phyloP scores from a whole-genome alignment of 35 echinoderm and acorn worm species.

The Acanthaster planci region DNA sequence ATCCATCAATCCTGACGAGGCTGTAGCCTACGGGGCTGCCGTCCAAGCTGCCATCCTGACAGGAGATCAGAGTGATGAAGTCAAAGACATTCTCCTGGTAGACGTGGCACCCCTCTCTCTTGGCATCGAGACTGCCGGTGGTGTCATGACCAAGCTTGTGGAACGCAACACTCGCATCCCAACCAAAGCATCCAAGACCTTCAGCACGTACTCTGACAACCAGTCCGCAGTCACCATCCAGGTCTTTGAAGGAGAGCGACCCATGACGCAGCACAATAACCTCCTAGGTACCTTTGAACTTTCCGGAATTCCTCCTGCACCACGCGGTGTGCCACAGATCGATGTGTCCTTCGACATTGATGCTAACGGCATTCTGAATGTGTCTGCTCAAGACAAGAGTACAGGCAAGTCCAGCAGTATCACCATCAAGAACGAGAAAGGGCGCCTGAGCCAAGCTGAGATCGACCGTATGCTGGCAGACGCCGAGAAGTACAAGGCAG shows the following conservation, averaged over 20 bases:
- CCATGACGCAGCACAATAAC: slow-evolving; percentile 72
- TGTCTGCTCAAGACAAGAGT: slow-evolving; percentile 65
- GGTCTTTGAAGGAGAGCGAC: slow-evolving; percentile 72
- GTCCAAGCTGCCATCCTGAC: slow-evolving; percentile 79
- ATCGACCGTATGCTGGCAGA: slow-evolving; percentile 70
- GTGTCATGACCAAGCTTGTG: slow-evolving; percentile 86
- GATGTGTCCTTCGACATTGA: slow-evolving; percentile 77
- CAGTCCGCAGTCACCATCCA: slow-evolving; percentile 71
- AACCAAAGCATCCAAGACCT: slow-evolving; percentile 30
- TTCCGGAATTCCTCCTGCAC: slow-evolving; percentile 66
- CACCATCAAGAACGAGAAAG: slow-evolving; percentile 57
- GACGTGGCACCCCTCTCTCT: slow-evolving; percentile 85
- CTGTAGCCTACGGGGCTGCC: slow-evolving; percentile 75
- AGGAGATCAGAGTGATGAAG: slow-evolving; percentile 65
- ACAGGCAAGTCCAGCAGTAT: slow-evolving; percentile 63
- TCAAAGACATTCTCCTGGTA: slow-evolving; percentile 72
- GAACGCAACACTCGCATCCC: slow-evolving; percentile 72
- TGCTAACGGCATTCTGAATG: slow-evolving; percentile 83
- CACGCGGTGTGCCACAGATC: slow-evolving; percentile 78
- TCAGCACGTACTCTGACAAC: slow-evolving; percentile 64
- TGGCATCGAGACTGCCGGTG: slow-evolving; percentile 81
- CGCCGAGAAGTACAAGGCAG: slow-evolving; percentile 60
- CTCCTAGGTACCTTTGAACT: slow-evolving; percentile 61
- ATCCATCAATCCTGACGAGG: slow-evolving; percentile 76
- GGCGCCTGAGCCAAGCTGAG: slow-evolving; percentile 37